Conservation (phyloP, 2,797 vertebrate species). For the Sebastes trivittatus region DNA sequence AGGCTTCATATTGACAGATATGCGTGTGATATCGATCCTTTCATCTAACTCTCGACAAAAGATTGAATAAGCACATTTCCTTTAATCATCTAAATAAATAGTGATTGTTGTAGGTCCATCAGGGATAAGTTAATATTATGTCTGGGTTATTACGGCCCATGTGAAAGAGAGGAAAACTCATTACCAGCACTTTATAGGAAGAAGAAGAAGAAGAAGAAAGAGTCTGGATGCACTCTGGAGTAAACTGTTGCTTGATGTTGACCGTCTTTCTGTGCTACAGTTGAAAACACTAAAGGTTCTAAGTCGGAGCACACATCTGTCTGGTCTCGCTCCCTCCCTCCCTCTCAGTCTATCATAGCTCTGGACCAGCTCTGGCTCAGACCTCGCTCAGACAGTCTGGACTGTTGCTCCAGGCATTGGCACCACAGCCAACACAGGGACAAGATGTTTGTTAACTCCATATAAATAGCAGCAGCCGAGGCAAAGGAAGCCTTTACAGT, state of each 20-base stretch:
- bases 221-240: background rate
- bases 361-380: slow-evolving; percentile 72
- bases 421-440: slow-evolving; percentile 41
- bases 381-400: slow-evolving; percentile 72
- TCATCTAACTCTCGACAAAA: too few species aligned
- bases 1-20: too few species aligned
- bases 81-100: too few species aligned
- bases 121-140: background rate
- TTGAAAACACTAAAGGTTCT: slow-evolving; percentile 46
- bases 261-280: slow-evolving; percentile 32
- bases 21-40: too few species aligned
- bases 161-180: background rate
- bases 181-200: background rate
- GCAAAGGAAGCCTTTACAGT: slow-evolving; percentile 10
- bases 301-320: slow-evolving; percentile 60
- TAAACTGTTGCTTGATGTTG: slow-evolving; percentile 32
- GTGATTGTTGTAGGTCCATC: too few species aligned
- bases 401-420: slow-evolving; percentile 69
- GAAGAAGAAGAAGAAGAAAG: background rate
- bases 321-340: slow-evolving; percentile 50
- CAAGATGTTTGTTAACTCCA: slow-evolving; percentile 55
- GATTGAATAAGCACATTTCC: too few species aligned
- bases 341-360: slow-evolving; percentile 44
- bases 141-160: background rate
- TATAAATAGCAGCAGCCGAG: slow-evolving; percentile 48